phyloP scores from a whole-genome alignment of 2,797 vertebrate genomes.

The Scyliorhinus canicula region DNA sequence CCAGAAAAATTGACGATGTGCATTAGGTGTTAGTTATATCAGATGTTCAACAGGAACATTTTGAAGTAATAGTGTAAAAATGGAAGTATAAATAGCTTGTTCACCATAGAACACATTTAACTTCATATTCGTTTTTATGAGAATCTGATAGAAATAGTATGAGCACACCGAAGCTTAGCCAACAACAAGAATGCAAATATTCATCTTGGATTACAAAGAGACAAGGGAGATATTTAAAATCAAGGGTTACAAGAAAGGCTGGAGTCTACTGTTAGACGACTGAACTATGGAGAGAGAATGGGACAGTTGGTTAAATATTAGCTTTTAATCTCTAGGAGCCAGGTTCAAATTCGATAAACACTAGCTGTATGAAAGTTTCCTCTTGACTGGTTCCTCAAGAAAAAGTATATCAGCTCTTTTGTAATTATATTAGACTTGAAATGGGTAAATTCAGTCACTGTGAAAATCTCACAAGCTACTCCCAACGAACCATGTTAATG shows the following conservation, averaged over 20 bases:
- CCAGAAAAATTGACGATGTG: constrained; percentile 9
- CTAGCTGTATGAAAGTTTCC: neutral
- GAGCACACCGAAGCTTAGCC: neutral
- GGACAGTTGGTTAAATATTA: neutral
- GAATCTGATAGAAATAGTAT: neutral
- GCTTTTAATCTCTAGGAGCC: neutral
- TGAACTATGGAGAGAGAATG: neutral
- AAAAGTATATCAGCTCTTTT: neutral
- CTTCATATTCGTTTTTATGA: neutral
- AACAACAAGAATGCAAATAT: neutral
- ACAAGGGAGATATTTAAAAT: neutral
- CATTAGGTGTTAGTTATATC: neutral
- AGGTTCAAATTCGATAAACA: too few relatives aligned
- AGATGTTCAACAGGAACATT: constrained; percentile 11
- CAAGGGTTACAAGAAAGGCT: neutral
- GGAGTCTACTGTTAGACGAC: neutral
- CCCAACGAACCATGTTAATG: neutral
- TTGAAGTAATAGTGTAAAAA: constrained; percentile 1
- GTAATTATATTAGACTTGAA: neutral
- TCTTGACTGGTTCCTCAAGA: neutral
- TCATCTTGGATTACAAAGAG: neutral
- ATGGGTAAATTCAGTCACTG: neutral
- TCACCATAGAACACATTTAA: constrained; percentile 14
- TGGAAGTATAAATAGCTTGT: constrained; percentile 30
- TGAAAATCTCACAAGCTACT: neutral